Base-by-base conservation (phyloP, 2,113 vertebrate genomes). In the Ariopsis seemanni region DNA sequence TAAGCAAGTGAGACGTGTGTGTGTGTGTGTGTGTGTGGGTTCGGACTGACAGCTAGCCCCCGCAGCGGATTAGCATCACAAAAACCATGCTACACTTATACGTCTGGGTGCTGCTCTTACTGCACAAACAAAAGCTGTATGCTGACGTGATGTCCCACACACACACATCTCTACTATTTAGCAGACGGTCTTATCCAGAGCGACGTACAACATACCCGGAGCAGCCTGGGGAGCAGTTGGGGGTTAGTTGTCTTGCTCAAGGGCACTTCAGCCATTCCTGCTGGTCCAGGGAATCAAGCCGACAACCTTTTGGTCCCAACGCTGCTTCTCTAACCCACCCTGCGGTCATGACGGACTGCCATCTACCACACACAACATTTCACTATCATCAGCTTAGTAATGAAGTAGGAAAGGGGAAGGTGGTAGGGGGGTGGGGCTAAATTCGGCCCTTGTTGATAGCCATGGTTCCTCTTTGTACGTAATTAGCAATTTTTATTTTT, bases 21-120 rank as follows among this genome's bases (percentile, higher is more conserved):
- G 93, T 93, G 94, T 93, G 93, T 93, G 90, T 92, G 92, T 90
- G 85, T 91, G 89, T 84, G 88, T 82, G 7, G 2, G 12, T 50
- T 22, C 34, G 11, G 87, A 89, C 86, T 89, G 86, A 89, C 85
- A 58, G 57, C 30, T 55, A 30, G 83, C 55, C 77, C 50, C 69
- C 27, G 22, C 67, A 82, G 87, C 58, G 81, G 69, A 90, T 92
- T 91, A 90, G 42, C 79, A 85, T 90, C 74, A 85, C 89, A 88
- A 89, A 87, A 85, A 17, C 69, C 52, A 71, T 82, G 69, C 27
- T 84, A 84, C 34, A 58, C 7, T 71, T 58, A 52, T 77, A 63
- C 81, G 63, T 79, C n/a, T 48, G 48, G 57, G 57, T 65, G 71
- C 57, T 65, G 62, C 17, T 80, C 65, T 57, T 62, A 27, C 57